Conservation (phyloP, 2,888 invertebrate genomes). For the Timema cristinae region DNA sequence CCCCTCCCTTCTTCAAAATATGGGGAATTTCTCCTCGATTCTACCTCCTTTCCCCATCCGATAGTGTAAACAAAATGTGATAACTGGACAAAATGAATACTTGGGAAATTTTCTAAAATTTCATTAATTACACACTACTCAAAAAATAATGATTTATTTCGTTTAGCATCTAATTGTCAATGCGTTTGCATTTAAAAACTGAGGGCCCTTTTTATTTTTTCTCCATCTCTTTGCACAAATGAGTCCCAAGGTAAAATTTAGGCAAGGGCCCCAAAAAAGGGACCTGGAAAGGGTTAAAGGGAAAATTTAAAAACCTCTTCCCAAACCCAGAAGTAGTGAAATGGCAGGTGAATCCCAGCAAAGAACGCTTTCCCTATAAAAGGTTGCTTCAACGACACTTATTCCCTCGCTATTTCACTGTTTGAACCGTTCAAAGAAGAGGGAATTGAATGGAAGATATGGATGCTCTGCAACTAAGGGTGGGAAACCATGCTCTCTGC, state of each 20-base stretch:
- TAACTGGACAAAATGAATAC: too few species aligned
- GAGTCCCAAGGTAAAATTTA: constrained; percentile 25
- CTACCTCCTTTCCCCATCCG: too few species aligned
- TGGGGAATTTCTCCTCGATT: too few species aligned
- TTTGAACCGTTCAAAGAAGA: constrained; percentile 69
- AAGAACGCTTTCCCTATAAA: constrained; percentile 52
- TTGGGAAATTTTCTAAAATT: too few species aligned
- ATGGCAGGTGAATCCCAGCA: constrained; percentile 13
- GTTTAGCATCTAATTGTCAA: too few species aligned
- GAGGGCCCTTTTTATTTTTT: too few species aligned
- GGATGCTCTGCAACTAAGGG: constrained; percentile 78
- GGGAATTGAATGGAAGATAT: constrained; percentile 81
- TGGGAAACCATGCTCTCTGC: constrained; percentile 81
- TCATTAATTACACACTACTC: too few species aligned
- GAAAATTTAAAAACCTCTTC: constrained; percentile 19
- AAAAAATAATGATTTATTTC: too few species aligned
- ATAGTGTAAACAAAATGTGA: too few species aligned
- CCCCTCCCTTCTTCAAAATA: too few species aligned
- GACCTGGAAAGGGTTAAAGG: constrained; percentile 21
- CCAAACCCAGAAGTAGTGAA: constrained; percentile 14
- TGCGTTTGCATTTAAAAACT: too few species aligned
- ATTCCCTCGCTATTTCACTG: constrained; percentile 57
- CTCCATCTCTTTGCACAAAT: neutral
- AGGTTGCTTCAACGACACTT: constrained; percentile 62
- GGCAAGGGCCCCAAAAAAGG: constrained; percentile 29